Evolutionary conservation across 2,113 vertebrate species (phyloP), one percentile per base, ranked within the genome.

Genomic region (Menidia beryllina): DNA sequence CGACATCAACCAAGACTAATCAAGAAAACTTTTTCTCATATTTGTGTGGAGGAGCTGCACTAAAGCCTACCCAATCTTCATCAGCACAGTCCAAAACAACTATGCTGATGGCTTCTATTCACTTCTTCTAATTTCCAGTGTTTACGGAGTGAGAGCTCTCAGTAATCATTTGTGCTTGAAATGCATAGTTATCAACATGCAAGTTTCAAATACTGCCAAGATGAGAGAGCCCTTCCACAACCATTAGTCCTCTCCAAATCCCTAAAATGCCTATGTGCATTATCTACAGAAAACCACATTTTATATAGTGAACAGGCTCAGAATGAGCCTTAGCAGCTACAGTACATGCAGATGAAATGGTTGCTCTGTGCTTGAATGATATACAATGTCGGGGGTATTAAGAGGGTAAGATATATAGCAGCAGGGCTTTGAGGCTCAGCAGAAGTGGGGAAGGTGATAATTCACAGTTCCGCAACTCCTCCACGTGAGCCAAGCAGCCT

Each of bases 381-480:
- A 41, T 23, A 59, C 30, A 7, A 17, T 26, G 62, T 65, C 49
- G 24, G 51, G 48, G 39, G 15, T 25, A 56, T 79, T 65, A 64
- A 48, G 53, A 54, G 57, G 39, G 50, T 61, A 55, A 81, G 64
- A 79, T 74, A 56, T 83, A 73, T 71, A 66, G 82, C 67, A 64
- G 67, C 52, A 64, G 69, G 56, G 61, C 63, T 73, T 75, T 48
- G 41, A 59, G 59, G 72, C 78, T 56, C 26, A 49, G 49, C 43
- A 67, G 68, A 39, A 64, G 1, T 13, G 11, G 57, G 23, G 24
- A 47, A 73, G 60, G 78, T 61, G 49, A 86, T 87, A 78, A 84
- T 70, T 89, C 79, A 86, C 48, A 25, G 75, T 56, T 43, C 58
- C 60, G 72, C 80, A 59, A 55, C 47, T 72, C 34, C 58, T 69